Conservation (phyloP, 2,888 invertebrate species). For the Latrodectus elegans region DNA sequence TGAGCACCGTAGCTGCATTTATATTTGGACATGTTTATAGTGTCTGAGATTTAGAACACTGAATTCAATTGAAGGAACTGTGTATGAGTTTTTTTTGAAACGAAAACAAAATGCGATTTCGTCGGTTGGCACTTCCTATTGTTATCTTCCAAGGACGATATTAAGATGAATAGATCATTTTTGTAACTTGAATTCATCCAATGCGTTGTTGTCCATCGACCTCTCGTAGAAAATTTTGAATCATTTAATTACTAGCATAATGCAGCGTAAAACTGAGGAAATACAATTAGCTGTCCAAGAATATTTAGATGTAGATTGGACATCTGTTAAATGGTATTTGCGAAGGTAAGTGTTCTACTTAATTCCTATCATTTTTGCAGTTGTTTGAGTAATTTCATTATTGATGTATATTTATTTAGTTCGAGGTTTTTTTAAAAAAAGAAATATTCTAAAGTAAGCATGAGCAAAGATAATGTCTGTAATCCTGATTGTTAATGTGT, state of each 20-base stretch:
- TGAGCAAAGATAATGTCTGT: too few species aligned
- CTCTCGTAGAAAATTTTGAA: background rate
- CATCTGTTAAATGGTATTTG: slow-evolving; percentile 59
- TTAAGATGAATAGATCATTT: background rate
- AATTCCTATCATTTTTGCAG: background rate
- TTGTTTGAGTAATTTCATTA: too few species aligned
- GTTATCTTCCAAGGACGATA: background rate
- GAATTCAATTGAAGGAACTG: too few species aligned
- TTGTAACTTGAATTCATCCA: background rate
- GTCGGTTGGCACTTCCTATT: background rate
- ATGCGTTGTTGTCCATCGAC: background rate
- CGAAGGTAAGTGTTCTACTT: slow-evolving; percentile 46
- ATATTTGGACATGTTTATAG: too few species aligned
- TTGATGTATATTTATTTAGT: too few species aligned
- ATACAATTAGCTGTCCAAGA: slow-evolving; percentile 59
- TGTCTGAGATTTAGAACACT: too few species aligned
- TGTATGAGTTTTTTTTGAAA: too few species aligned
- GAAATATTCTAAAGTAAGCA: too few species aligned
- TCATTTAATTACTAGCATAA: slow-evolving; percentile 9
- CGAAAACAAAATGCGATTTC: background rate
- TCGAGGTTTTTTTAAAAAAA: too few species aligned
- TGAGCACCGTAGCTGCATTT: too few species aligned
- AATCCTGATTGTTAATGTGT: too few species aligned
- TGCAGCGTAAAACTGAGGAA: slow-evolving; percentile 62
- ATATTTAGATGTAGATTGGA: slow-evolving; percentile 64